Conservation (phyloP, 1,140 invertebrate genomes). For the Mesaphorura yosii region DNA sequence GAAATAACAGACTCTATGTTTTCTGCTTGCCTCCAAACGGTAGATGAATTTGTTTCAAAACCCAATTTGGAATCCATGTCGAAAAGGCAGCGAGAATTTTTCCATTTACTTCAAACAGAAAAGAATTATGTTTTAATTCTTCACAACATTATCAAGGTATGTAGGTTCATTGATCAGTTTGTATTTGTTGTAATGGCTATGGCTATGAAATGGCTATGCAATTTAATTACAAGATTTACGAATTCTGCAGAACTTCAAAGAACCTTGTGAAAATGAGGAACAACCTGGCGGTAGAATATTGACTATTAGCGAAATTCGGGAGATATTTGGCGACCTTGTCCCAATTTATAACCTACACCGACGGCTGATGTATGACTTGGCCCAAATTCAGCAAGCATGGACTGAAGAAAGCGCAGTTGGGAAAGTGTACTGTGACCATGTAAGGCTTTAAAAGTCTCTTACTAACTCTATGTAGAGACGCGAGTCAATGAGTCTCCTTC, state of each 20-base stretch:
- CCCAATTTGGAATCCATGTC: conserved; percentile 45
- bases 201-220: too few relatives aligned
- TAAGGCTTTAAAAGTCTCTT: conserved; percentile 37
- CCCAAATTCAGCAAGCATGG: conserved; percentile 58
- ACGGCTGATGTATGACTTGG: conserved; percentile 67
- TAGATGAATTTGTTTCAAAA: conserved; percentile 10
- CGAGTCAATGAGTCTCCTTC: neutral
- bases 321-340: conserved; percentile 90
- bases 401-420: conserved; percentile 74
- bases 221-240: too few relatives aligned
- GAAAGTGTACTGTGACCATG: conserved; percentile 72
- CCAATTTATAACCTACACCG: conserved; percentile 86
- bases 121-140: conserved; percentile 93
- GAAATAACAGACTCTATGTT: conserved; percentile 24
- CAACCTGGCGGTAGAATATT: conserved; percentile 63
- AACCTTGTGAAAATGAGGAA: conserved; percentile 69
- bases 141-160: conserved; percentile 77
- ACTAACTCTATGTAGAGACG: neutral
- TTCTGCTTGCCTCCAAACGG: conserved; percentile 18
- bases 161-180: too few relatives aligned
- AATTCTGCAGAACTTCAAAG: conserved; percentile 79
- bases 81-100: conserved; percentile 72
- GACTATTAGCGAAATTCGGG: conserved; percentile 82
- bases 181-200: too few relatives aligned
- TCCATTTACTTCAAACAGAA: conserved; percentile 90